Evolutionary conservation across 1,140 invertebrate species (phyloP).

Genomic region (Heliconius melpomene): DNA sequence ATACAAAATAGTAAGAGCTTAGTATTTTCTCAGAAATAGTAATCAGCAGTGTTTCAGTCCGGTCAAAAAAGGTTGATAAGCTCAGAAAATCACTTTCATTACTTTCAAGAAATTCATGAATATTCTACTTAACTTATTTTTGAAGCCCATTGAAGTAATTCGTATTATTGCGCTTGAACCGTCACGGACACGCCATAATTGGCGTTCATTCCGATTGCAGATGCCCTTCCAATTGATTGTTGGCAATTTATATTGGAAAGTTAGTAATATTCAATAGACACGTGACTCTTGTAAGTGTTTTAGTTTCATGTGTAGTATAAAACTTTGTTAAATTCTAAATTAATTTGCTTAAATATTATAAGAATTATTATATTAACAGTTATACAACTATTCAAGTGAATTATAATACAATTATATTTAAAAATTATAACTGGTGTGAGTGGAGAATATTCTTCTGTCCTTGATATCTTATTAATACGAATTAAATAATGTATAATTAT

Average conservation of each 20-base stretch:
- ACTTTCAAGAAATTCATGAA: slow-evolving; percentile 5
- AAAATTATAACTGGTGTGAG: too few relatives aligned
- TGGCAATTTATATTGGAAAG: slow-evolving; percentile 31
- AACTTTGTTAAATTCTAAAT: not conserved
- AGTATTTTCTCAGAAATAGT: slow-evolving; percentile 9
- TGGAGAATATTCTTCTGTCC: too few relatives aligned
- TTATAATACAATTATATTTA: too few relatives aligned
- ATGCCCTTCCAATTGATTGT: slow-evolving; percentile 32
- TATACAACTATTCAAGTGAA: too few relatives aligned
- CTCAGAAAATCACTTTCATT: slow-evolving; percentile 1
- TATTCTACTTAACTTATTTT: slow-evolving; percentile 11
- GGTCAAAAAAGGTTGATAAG: not conserved
- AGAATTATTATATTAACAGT: not conserved
- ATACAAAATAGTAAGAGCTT: not conserved
- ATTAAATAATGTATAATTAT: not conserved
- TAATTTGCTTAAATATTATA: not conserved
- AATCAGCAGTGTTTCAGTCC: not conserved
- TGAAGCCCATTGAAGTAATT: slow-evolving; percentile 24
- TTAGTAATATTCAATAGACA: slow-evolving; percentile 2
- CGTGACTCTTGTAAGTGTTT: not conserved
- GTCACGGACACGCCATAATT: slow-evolving; percentile 39
- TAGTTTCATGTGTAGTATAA: not conserved
- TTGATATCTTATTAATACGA: too few relatives aligned
- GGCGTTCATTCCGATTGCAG: slow-evolving; percentile 35
- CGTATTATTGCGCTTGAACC: slow-evolving; percentile 33